Evolutionary conservation across 2,888 invertebrate species (phyloP).

Genomic region (Ochropleura plecta): DNA sequence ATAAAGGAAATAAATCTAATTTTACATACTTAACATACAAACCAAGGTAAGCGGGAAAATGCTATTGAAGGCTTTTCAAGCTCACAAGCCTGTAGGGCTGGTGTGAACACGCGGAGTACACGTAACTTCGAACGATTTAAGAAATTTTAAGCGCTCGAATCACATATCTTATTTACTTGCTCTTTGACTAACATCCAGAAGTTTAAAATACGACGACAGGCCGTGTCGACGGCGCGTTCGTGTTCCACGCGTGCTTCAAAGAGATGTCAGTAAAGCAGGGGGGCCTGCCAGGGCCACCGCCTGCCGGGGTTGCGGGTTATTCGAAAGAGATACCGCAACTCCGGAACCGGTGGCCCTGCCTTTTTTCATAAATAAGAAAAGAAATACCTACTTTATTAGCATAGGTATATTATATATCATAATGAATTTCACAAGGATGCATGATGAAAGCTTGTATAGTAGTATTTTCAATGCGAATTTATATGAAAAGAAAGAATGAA

Average conservation of each 20-base stretch:
- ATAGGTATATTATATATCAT: too few relatives aligned
- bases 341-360: too few relatives aligned
- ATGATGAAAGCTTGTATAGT: not conserved
- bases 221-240: too few relatives aligned
- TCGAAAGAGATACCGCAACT: too few relatives aligned
- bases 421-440: too few relatives aligned
- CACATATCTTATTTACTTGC: not conserved
- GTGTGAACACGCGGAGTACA: not conserved
- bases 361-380: too few relatives aligned
- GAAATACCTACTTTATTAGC: too few relatives aligned
- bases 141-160: not conserved
- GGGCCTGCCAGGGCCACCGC: too few relatives aligned
- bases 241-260: too few relatives aligned
- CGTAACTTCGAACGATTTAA: not conserved
- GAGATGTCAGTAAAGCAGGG: too few relatives aligned
- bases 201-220: too few relatives aligned
- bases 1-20: constrained; percentile 23
- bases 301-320: too few relatives aligned
- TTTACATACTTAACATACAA: constrained; percentile 22
- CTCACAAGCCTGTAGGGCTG: not conserved
- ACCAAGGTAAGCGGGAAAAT: not conserved
- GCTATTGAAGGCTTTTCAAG: constrained; percentile 33
- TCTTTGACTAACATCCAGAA: not conserved
- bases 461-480: not conserved
- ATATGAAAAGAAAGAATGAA: not conserved